Evolutionary conservation across 2,888 invertebrate genomes (phyloP), one percentile per base, ranked within the genome.

Genomic region (Drosophila phalerata): DNA sequence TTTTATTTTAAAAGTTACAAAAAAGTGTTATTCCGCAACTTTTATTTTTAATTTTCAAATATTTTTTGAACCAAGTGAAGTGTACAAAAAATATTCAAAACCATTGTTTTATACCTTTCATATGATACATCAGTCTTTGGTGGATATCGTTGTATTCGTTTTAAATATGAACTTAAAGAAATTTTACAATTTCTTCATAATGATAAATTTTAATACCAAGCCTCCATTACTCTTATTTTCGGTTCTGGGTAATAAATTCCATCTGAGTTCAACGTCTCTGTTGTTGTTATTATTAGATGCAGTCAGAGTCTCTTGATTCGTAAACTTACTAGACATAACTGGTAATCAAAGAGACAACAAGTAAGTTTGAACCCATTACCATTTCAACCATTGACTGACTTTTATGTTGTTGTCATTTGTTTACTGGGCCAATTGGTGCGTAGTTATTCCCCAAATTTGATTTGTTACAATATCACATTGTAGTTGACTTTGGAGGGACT

Each of bases 401-500:
- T 17, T 45, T 25, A 22, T n/a, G n/a, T 43, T 32, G 43, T 62
- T 62, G 30, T 47, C 52, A 45, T 67, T 72, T 75, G 72, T 58
- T 79, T 62, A 69, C 75, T 34, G 47, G 51, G 57, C 53, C 88
- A 85, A 87, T 82, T 76, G 83, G 58, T 69, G 85, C 67, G 58
- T 62, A 62, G 22, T 4, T 2, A 3, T 56, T 42, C 38, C 42
- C 53, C 63, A 28, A 69, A 72, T 82, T 73, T 67, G 80, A 82
- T 88, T 88, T 82, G 55, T 73, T 64, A 66, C 65, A 67, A 79
- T 87, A 71, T 81, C 58, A 65, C 57, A 67, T 72, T 87, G 67
- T 76, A 64, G 45, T 38, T n/a, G 61, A 43, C 79, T 81, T 83
- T 86, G 75, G 66, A 86, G 68, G 67, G 51, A 47, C 55, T 42